Conservation (phyloP, 64 coral and sea anemone species). For the Montipora cactus region DNA sequence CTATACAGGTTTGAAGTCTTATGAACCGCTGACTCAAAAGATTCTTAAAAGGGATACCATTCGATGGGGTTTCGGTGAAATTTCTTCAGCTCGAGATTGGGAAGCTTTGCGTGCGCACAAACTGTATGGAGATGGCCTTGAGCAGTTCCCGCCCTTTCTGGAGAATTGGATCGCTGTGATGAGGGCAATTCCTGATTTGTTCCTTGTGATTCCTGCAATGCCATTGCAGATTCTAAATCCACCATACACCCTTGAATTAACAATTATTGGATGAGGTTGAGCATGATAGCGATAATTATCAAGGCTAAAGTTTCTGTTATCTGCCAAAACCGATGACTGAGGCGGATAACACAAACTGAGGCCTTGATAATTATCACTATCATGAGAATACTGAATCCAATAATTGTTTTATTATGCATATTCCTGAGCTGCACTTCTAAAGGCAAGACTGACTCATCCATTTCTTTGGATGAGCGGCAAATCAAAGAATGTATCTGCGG, state of each 20-base stretch:
- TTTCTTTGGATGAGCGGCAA: no score
- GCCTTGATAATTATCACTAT: no score
- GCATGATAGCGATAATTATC: no score
- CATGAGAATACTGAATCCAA: no score
- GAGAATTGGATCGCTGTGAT: neutral
- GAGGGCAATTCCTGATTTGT: neutral
- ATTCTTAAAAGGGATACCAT: neutral
- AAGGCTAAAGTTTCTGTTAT: no score
- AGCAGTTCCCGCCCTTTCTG: neutral
- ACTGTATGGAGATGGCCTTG: neutral
- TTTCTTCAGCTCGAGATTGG: neutral
- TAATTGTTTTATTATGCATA: no score
- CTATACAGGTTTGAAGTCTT: neutral
- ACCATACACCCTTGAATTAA: neutral
- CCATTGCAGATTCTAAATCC: neutral
- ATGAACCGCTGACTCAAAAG: conserved; percentile 35
- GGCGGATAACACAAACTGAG: no score
- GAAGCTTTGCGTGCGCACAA: neutral
- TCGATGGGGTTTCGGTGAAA: neutral
- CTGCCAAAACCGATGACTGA: no score
- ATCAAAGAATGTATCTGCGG: no score
- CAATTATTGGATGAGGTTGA: no score
- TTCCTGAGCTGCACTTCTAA: no score
- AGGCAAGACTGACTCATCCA: no score
- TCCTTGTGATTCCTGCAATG: neutral